A percentile compares a stretch with the other conserved stretches of the same genome.
Conservation (phyloP, 2,888 invertebrate species). For the Heterodera filipjevi region DNA sequence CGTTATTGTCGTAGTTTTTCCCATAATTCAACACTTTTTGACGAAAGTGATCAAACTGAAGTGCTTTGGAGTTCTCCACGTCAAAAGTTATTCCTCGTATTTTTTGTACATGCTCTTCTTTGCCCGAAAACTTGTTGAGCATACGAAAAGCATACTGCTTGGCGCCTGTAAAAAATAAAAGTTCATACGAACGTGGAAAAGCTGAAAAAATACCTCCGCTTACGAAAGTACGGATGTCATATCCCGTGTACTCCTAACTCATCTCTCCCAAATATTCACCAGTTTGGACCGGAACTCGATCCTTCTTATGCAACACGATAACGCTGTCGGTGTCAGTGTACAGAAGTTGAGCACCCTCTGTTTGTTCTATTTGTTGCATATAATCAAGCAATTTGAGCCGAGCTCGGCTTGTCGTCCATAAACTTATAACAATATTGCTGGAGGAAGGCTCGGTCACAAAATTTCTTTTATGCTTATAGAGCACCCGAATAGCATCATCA, state of each 20-base stretch:
- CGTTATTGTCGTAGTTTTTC: background rate
- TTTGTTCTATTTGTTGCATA: constrained; percentile 10
- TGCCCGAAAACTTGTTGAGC: background rate
- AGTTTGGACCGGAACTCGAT: background rate
- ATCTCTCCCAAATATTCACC: constrained; percentile 17
- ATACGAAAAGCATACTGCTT: constrained; percentile 16
- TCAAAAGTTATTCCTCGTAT: constrained; percentile 10
- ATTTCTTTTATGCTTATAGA: constrained; percentile 6
- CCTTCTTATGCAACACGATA: background rate
- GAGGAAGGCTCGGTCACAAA: constrained; percentile 17
- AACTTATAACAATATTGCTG: background rate
- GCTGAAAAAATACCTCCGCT: background rate
- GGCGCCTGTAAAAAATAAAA: background rate
- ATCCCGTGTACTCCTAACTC: background rate
- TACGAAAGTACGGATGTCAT: background rate
- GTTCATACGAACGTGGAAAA: background rate
- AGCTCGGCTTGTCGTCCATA: constrained; percentile 24
- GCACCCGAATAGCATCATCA: background rate
- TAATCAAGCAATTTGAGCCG: constrained; percentile 7
- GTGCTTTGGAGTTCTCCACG: background rate
- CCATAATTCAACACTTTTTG: background rate
- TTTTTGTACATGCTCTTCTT: background rate
- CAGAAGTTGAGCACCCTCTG: constrained; percentile 1
- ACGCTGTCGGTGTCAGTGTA: constrained; percentile 28
- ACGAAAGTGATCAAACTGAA: background rate